Conservation (phyloP, 2,113 vertebrate genomes). For the Atlantisia rogersi region DNA sequence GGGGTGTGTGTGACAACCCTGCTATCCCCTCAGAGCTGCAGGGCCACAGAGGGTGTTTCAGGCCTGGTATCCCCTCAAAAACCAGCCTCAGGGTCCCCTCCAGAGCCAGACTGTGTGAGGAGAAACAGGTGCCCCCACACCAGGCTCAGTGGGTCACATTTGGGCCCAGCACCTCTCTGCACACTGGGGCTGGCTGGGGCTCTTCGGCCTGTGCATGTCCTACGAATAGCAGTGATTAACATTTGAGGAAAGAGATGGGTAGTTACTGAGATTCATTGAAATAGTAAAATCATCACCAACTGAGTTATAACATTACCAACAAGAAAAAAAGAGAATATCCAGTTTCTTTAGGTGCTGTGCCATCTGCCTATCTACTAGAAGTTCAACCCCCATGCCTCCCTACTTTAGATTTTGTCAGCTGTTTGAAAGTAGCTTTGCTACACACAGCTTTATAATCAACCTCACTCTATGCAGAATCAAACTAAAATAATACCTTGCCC, state of each 20-base stretch:
- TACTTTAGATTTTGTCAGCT: not conserved
- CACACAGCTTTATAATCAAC: not conserved
- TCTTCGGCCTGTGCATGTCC: rapidly evolving
- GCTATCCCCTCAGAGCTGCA: not conserved
- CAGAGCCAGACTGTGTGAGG: not conserved
- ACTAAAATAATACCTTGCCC: not conserved
- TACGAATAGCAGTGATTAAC: not conserved
- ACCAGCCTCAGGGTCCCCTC: rapidly evolving
- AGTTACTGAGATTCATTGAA: not conserved
- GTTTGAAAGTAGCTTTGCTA: not conserved
- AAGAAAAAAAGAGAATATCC: not conserved
- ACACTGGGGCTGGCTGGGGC: not conserved
- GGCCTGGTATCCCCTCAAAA: not conserved
- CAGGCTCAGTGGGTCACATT: rapidly evolving
- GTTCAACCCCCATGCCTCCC: not conserved
- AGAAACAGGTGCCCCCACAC: rapidly evolving
- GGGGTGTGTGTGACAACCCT: rapidly evolving
- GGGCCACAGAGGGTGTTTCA: not conserved
- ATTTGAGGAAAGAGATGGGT: not conserved
- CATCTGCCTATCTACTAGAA: not conserved
- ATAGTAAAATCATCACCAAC: not conserved
- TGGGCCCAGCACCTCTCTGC: not conserved
- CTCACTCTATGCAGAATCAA: not conserved
- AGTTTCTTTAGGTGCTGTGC: not conserved
- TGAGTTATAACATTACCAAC: not conserved